Percentiles rank a stretch among this genome's conserved stretches.
Conservation (phyloP, 2,113 vertebrate genomes). For the Plectropomus leopardus region DNA sequence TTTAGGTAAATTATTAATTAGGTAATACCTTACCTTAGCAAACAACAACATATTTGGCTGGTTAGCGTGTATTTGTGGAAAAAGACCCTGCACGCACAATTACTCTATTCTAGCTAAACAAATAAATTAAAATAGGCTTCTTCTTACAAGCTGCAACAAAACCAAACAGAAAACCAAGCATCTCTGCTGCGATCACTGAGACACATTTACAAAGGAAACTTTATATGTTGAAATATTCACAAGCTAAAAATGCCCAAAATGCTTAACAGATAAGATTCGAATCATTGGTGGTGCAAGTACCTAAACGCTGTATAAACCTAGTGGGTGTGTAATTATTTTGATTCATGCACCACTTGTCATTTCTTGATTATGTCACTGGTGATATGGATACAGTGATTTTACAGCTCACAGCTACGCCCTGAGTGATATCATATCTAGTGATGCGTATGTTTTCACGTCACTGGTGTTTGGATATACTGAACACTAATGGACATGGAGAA, state of each 20-base stretch:
- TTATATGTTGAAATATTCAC: slow-evolving; percentile 31
- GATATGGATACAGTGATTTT: slow-evolving; percentile 32
- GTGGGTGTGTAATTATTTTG: slow-evolving; percentile 49
- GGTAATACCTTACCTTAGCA: background rate
- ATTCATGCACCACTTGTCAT: slow-evolving; percentile 40
- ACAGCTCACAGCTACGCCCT: slow-evolving; percentile 20
- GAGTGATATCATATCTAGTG: slow-evolving; percentile 40
- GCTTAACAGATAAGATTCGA: slow-evolving; percentile 22
- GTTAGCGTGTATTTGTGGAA: background rate
- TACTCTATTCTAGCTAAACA: background rate
- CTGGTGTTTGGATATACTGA: slow-evolving; percentile 38
- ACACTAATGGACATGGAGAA: slow-evolving; percentile 15
- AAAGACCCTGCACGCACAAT: background rate
- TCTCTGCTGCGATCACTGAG: slow-evolving; percentile 4
- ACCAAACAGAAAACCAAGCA: background rate
- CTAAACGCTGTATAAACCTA: slow-evolving; percentile 12
- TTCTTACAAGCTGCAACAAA: slow-evolving; percentile 30
- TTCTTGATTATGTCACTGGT: slow-evolving; percentile 39
- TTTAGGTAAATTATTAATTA: slow-evolving; percentile 4
- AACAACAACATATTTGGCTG: background rate
- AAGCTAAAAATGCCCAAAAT: slow-evolving; percentile 13
- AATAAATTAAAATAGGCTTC: slow-evolving; percentile 5
- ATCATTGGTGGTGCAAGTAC: slow-evolving; percentile 20
- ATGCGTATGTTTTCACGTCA: slow-evolving; percentile 28
- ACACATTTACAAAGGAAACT: slow-evolving; percentile 11